phyloP scores from a whole-genome alignment of 2,113 vertebrate species.

The Prochilodus magdalenae region DNA sequence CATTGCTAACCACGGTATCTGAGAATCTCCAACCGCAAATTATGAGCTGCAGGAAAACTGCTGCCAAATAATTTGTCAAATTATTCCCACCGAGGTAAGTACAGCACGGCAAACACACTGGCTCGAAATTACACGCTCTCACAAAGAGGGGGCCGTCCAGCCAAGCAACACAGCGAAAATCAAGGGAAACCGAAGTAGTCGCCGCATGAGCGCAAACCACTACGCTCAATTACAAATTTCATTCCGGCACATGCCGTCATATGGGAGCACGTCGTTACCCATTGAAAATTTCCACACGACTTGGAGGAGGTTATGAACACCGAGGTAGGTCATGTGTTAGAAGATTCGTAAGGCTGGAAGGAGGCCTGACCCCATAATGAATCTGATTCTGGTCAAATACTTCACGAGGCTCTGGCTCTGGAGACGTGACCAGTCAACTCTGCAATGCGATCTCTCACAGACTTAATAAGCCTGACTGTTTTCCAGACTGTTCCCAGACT shows the following conservation, averaged over 20 bases:
- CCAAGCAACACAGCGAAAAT: slow-evolving; percentile 26
- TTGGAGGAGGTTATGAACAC: not conserved
- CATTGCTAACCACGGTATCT: not conserved
- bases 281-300: not conserved
- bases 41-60: slow-evolving; percentile 41
- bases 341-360: not conserved
- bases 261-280: not conserved
- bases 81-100: slow-evolving; percentile 41
- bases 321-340: not conserved
- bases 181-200: slow-evolving; percentile 14
- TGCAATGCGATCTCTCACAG: not conserved
- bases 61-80: slow-evolving; percentile 49
- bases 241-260: not conserved
- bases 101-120: not conserved
- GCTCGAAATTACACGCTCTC: slow-evolving; percentile 33
- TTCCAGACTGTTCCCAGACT: not conserved
- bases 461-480: not conserved
- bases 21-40: slow-evolving; percentile 38
- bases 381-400: not conserved
- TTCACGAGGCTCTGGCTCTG: not conserved
- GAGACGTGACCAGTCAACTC: not conserved
- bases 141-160: slow-evolving; percentile 11
- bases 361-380: not conserved
- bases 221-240: not conserved
- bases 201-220: not conserved